Percentiles rank a stretch among this genome's conserved stretches.
These are phyloP conservation scores for Catharus minimus DNA, from an alignment of 2,113 vertebrate species.

Conservation along the genomic window DNA sequence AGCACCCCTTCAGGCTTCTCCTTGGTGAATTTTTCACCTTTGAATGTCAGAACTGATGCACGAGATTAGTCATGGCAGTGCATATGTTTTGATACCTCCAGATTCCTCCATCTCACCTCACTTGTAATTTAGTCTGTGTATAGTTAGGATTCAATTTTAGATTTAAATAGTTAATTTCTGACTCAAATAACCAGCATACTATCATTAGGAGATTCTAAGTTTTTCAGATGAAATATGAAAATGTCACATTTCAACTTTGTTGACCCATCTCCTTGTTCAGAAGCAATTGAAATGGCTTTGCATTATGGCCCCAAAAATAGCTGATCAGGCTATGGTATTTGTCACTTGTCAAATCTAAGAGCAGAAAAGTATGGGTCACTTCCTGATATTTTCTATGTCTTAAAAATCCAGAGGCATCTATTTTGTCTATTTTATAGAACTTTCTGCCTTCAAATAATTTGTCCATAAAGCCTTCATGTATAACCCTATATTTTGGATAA, in stretches of 20 bases:
- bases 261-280: background rate
- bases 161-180: background rate
- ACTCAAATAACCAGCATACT: background rate
- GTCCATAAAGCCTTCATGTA: background rate
- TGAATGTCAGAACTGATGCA: background rate
- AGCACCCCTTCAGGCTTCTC: background rate
- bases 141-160: background rate
- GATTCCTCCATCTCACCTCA: background rate
- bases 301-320: background rate
- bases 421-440: background rate
- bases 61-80: accelerated
- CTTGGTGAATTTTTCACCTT: background rate
- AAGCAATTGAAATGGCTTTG: background rate
- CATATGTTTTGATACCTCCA: background rate
- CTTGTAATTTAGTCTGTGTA: background rate
- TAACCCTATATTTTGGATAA: background rate
- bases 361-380: background rate
- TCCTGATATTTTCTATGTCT: slow-evolving; percentile 16
- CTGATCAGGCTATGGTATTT: background rate
- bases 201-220: background rate
- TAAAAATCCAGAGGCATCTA: background rate
- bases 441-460: background rate
- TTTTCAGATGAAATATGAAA: background rate
- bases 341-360: background rate
- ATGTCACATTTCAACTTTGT: background rate